Evolutionary conservation across 1,140 invertebrate species (phyloP).

Genomic region (Eciton burchellii): DNA sequence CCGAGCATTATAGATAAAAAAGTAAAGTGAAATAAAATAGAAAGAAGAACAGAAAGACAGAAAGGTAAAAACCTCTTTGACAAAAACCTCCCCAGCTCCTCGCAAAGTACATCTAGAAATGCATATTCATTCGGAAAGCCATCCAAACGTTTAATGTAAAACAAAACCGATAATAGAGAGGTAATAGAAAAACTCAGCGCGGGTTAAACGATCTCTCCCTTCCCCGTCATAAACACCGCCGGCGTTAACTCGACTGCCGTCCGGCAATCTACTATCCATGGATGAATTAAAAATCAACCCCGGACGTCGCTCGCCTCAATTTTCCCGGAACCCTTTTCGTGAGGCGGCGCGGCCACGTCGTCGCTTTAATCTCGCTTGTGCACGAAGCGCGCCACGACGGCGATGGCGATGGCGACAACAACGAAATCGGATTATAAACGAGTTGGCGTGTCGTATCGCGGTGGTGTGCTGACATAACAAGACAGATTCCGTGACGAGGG

Average conservation of each 20-base stretch:
- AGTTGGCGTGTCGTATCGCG: constrained; percentile 69
- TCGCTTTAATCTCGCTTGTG: constrained; percentile 55
- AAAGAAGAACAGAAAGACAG: too few relatives aligned
- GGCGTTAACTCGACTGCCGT: constrained; percentile 31
- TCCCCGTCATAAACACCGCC: constrained; percentile 3
- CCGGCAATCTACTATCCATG: neutral
- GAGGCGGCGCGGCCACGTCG: neutral
- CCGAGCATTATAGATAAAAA: neutral
- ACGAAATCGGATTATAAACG: constrained; percentile 73
- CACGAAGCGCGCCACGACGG: constrained; percentile 15
- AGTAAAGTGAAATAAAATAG: too few relatives aligned
- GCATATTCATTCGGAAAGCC: neutral
- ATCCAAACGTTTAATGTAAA: neutral
- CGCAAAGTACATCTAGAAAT: neutral
- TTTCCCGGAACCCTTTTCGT: constrained; percentile 23
- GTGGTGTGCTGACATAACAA: constrained; percentile 42
- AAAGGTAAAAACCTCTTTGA: too few relatives aligned
- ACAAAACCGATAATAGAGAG: neutral
- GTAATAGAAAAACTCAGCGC: neutral
- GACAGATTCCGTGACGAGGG: constrained; percentile 16
- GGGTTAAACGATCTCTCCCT: constrained; percentile 35
- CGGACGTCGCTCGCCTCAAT: constrained; percentile 34
- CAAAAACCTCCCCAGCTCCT: neutral
- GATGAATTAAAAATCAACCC: constrained; percentile 57
- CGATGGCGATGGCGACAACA: constrained; percentile 61